phyloP scores from a whole-genome alignment of 2,888 invertebrate genomes.

The Chrysolina haemoptera region DNA sequence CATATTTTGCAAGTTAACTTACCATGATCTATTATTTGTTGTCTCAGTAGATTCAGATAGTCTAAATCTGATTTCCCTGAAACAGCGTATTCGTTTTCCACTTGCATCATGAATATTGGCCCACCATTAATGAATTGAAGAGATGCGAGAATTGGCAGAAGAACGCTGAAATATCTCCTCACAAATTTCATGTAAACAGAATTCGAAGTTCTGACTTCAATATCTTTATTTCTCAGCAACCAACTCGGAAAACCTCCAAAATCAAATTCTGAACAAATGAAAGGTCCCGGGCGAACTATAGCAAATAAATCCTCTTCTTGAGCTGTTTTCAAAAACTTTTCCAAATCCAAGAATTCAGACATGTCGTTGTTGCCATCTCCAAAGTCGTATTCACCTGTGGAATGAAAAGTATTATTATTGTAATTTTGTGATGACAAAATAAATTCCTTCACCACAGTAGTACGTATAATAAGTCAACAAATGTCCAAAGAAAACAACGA shows the following conservation, averaged over 20 bases:
- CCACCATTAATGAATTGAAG: slow-evolving; percentile 82
- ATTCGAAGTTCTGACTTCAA: slow-evolving; percentile 65
- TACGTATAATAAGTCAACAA: too few relatives aligned
- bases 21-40: slow-evolving; percentile 7
- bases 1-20: slow-evolving; percentile 68
- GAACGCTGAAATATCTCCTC: slow-evolving; percentile 67
- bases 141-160: slow-evolving; percentile 71
- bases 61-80: slow-evolving; percentile 17
- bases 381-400: slow-evolving; percentile 73
- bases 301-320: slow-evolving; percentile 79
- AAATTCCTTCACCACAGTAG: too few relatives aligned
- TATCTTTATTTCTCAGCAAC: slow-evolving; percentile 66
- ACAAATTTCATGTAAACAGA: slow-evolving; percentile 66
- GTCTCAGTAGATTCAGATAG: slow-evolving; percentile 11
- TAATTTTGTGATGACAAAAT: too few relatives aligned
- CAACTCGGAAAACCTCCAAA: slow-evolving; percentile 68
- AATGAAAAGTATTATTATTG: neutral
- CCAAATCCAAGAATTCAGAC: slow-evolving; percentile 73
- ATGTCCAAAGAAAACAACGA: too few relatives aligned
- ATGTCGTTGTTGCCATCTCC: slow-evolving; percentile 75
- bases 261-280: slow-evolving; percentile 95
- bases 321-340: slow-evolving; percentile 80
- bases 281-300: slow-evolving; percentile 90
- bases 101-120: slow-evolving; percentile 88
- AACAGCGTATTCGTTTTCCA: slow-evolving; percentile 72